Conservation (phyloP, 2,888 invertebrate species). For the Anagyrus pseudococci region DNA sequence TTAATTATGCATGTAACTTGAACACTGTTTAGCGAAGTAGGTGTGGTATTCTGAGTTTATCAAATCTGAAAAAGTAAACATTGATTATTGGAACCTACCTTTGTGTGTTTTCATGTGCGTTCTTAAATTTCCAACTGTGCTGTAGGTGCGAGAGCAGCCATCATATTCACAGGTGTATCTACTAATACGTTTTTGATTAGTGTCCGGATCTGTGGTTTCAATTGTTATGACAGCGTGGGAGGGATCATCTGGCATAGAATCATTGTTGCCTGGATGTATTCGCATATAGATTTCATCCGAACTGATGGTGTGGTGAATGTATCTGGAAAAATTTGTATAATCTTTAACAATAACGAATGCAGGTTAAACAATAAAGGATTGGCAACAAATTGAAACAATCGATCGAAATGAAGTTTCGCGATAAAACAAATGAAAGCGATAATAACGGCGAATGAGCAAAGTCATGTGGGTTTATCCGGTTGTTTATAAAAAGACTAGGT, state of each 20-base stretch:
- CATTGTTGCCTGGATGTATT: constrained; percentile 71
- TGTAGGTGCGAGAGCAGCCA: constrained; percentile 87
- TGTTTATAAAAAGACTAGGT: too few species aligned
- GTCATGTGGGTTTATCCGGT: too few species aligned
- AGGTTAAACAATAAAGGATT: background rate
- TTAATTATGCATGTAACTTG: too few species aligned
- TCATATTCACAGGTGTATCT: constrained; percentile 88
- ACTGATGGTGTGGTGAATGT: constrained; percentile 73
- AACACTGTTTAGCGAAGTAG: background rate
- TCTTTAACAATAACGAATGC: background rate
- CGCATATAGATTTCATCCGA: constrained; percentile 76
- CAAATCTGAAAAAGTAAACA: constrained; percentile 8
- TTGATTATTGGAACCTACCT: constrained; percentile 67
- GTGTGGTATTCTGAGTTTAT: background rate
- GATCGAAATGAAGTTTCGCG: too few species aligned
- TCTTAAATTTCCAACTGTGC: constrained; percentile 91
- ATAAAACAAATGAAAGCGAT: too few species aligned
- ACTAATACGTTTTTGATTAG: constrained; percentile 68
- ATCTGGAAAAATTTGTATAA: constrained; percentile 63
- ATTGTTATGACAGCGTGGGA: constrained; percentile 74
- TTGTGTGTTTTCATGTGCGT: constrained; percentile 96
- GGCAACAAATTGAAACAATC: background rate
- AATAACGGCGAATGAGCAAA: too few species aligned
- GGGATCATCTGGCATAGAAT: constrained; percentile 71
- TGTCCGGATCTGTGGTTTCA: constrained; percentile 69